These are phyloP conservation scores for Chrysolina haemoptera DNA, from an alignment of 2,888 invertebrate genomes.

Conservation along the genomic window DNA sequence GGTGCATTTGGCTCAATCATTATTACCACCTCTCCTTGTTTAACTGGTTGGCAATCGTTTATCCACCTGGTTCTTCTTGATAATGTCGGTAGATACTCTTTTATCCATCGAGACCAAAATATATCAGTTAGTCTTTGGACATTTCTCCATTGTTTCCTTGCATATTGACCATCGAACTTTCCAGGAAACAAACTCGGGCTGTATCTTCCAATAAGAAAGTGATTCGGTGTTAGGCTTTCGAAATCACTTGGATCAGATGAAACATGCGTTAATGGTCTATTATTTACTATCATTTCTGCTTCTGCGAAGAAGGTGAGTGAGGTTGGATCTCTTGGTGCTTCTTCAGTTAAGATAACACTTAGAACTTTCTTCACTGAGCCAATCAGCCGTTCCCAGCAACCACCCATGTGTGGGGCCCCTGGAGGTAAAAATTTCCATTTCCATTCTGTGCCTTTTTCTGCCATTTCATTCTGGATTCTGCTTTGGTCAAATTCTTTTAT, in stretches of 20 bases:
- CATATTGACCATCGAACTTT: no score
- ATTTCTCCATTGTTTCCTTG: conserved; percentile 13
- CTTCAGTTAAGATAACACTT: neutral
- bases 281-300: conserved; percentile 30
- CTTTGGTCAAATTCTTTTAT: neutral
- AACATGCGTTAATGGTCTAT: conserved; percentile 34
- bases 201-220: conserved; percentile 1
- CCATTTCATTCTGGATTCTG: neutral
- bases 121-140: neutral
- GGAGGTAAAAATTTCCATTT: conserved; percentile 14
- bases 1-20: no score
- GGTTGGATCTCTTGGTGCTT: conserved; percentile 1
- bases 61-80: no score
- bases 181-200: no score
- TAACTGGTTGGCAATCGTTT: no score
- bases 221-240: conserved; percentile 29
- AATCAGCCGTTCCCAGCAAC: conserved; percentile 25
- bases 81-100: no score
- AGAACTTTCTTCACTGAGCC: conserved; percentile 28
- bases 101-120: no score
- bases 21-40: no score
- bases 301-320: conserved; percentile 18
- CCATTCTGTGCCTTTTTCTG: conserved; percentile 10
- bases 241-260: conserved; percentile 17
- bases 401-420: conserved; percentile 22